phyloP scores from a whole-genome alignment of 2,113 vertebrate species.

The Dermatemys mawii region DNA sequence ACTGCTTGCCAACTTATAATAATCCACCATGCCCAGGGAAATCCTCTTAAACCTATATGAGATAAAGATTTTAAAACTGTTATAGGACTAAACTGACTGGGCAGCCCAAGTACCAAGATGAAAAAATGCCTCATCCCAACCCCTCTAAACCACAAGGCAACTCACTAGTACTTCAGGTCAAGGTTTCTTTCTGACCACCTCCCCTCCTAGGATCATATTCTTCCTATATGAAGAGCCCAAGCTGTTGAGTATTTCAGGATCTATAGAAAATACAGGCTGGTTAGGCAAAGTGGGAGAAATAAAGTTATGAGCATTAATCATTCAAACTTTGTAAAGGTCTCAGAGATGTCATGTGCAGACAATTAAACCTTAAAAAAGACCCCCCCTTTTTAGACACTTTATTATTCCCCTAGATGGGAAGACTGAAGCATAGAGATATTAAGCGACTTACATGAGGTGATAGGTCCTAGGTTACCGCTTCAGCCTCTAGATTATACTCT shows the following conservation, averaged over 20 bases:
- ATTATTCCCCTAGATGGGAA: background rate
- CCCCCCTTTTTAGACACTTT: background rate
- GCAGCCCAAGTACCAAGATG: conserved; percentile 42
- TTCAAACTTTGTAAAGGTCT: background rate
- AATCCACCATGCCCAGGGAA: conserved; percentile 65
- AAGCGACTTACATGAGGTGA: background rate
- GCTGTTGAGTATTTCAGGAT: background rate
- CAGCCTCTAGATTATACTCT: background rate
- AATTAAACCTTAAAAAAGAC: background rate
- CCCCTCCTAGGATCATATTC: background rate
- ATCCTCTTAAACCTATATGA: conserved; percentile 75
- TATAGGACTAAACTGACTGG: conserved; percentile 61
- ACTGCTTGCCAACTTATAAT: conserved; percentile 68
- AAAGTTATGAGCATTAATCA: background rate
- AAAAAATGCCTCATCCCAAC: conserved; percentile 11
- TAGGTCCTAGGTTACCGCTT: background rate
- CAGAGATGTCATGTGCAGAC: background rate
- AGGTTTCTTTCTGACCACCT: background rate
- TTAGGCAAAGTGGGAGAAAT: background rate
- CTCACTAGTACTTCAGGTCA: background rate
- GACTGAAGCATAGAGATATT: background rate
- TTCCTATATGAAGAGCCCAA: background rate
- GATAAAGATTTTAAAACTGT: conserved; percentile 75
- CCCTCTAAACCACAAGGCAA: background rate
- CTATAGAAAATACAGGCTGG: background rate